These are phyloP conservation scores for Notothenia rossii DNA, from an alignment of 2,113 vertebrate genomes.

Conservation along the genomic window DNA sequence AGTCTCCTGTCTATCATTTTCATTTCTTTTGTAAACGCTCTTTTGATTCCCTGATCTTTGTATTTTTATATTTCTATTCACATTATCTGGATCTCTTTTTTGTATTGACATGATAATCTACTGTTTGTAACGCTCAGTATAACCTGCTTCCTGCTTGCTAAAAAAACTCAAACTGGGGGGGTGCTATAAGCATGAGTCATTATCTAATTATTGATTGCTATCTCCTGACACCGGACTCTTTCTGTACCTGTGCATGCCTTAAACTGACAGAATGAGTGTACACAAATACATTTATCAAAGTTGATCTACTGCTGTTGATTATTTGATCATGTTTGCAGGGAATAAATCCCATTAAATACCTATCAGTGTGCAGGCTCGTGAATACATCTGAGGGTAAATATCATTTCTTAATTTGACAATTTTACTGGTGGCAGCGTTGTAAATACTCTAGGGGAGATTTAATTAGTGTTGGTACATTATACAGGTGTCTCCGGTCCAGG, in stretches of 20 bases:
- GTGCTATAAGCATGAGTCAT: slow-evolving; percentile 44
- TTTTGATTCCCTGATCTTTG: slow-evolving; percentile 43
- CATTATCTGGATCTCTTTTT: slow-evolving; percentile 53
- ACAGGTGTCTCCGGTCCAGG: background rate
- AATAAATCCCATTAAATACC: slow-evolving; percentile 58
- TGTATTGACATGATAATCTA: slow-evolving; percentile 44
- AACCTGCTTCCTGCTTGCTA: slow-evolving; percentile 41
- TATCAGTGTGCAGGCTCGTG: background rate
- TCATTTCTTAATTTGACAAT: background rate
- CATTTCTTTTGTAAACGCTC: slow-evolving; percentile 42
- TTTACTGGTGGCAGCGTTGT: background rate
- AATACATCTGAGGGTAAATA: background rate
- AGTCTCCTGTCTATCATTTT: background rate
- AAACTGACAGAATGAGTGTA: slow-evolving; percentile 46
- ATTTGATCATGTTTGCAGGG: slow-evolving; percentile 53
- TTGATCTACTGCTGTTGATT: slow-evolving; percentile 44
- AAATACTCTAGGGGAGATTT: background rate
- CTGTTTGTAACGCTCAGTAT: slow-evolving; percentile 44
- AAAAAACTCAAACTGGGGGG: background rate
- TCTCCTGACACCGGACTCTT: slow-evolving; percentile 43
- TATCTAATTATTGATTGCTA: slow-evolving; percentile 24
- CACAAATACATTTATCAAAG: slow-evolving; percentile 49
- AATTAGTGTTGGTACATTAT: background rate
- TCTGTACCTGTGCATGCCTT: slow-evolving; percentile 73
- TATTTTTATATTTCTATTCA: slow-evolving; percentile 68